These are phyloP conservation scores for Centropristis striata DNA, from an alignment of 2,113 vertebrate genomes.

Conservation along the genomic window DNA sequence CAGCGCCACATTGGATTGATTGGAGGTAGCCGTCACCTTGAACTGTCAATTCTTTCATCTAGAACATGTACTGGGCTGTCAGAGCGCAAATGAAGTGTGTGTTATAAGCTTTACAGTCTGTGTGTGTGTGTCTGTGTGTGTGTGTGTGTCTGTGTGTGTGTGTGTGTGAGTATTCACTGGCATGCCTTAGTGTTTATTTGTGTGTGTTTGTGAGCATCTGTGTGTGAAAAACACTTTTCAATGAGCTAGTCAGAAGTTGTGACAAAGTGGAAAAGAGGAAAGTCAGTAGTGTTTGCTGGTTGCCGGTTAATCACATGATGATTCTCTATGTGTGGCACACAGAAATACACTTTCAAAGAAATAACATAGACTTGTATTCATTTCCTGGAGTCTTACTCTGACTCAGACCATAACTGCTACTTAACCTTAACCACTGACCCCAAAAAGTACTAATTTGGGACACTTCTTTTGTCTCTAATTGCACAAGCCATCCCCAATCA, in stretches of 20 bases:
- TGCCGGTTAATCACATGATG: slow-evolving; percentile 24
- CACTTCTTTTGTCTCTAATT: too few species aligned
- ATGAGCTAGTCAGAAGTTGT: slow-evolving; percentile 27
- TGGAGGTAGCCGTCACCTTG: slow-evolving; percentile 73
- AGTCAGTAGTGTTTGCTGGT: not conserved
- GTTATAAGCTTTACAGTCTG: slow-evolving; percentile 22
- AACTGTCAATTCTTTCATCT: slow-evolving; percentile 78
- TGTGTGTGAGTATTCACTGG: not conserved
- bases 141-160: slow-evolving; percentile 2
- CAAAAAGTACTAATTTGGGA: too few species aligned
- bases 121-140: slow-evolving; percentile 33
- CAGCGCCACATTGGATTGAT: slow-evolving; percentile 55
- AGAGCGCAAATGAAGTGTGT: slow-evolving; percentile 71
- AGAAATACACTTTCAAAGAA: not conserved
- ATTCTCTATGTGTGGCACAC: not conserved
- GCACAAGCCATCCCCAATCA: too few species aligned
- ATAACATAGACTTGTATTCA: too few species aligned
- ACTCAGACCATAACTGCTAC: too few species aligned
- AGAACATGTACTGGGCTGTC: slow-evolving; percentile 68
- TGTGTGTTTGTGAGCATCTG: not conserved
- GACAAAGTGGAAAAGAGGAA: slow-evolving; percentile 25
- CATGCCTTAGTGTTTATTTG: not conserved
- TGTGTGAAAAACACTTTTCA: slow-evolving; percentile 23
- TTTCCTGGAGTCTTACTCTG: too few species aligned
- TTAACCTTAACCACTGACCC: too few species aligned